These are phyloP conservation scores for Tapirus indicus DNA, from an alignment of 2,797 vertebrate species.

Conservation along the genomic window DNA sequence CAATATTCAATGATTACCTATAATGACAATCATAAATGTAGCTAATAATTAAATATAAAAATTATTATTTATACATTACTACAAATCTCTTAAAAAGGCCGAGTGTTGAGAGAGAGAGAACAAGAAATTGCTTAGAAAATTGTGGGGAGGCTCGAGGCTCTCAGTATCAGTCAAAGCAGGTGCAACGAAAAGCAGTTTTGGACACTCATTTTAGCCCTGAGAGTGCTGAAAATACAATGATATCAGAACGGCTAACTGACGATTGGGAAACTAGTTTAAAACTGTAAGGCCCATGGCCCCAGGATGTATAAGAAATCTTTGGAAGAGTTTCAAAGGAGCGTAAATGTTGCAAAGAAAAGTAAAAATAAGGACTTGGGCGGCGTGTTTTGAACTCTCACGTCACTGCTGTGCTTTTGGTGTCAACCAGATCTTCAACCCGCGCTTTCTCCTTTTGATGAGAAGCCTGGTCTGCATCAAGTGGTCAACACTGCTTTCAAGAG, in stretches of 20 bases:
- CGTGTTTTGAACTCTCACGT: neutral
- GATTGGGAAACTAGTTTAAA: constrained; percentile 67
- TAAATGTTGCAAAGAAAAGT: constrained; percentile 81
- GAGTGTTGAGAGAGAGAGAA: constrained; percentile 80
- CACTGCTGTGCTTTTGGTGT: neutral
- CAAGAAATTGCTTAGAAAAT: constrained; percentile 87
- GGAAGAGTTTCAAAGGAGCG: constrained; percentile 77
- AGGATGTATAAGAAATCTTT: constrained; percentile 84
- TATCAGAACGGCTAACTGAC: constrained; percentile 59
- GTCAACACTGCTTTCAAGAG: neutral
- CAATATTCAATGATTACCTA: constrained; percentile 77
- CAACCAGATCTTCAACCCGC: neutral
- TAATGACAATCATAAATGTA: constrained; percentile 85
- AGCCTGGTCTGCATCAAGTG: neutral
- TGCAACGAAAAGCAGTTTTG: constrained; percentile 79
- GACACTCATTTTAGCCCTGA: constrained; percentile 75
- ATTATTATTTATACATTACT: constrained; percentile 88
- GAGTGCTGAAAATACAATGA: constrained; percentile 73
- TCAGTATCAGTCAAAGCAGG: constrained; percentile 69
- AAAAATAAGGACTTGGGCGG: constrained; percentile 58
- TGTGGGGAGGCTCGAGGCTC: constrained; percentile 76
- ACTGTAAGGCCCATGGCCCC: constrained; percentile 66
- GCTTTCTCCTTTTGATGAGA: constrained; percentile 19
- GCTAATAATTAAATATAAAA: constrained; percentile 90
- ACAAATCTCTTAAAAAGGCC: constrained; percentile 88